Conservation (phyloP, 1,140 invertebrate species). For the Choristoneura fumiferana region DNA sequence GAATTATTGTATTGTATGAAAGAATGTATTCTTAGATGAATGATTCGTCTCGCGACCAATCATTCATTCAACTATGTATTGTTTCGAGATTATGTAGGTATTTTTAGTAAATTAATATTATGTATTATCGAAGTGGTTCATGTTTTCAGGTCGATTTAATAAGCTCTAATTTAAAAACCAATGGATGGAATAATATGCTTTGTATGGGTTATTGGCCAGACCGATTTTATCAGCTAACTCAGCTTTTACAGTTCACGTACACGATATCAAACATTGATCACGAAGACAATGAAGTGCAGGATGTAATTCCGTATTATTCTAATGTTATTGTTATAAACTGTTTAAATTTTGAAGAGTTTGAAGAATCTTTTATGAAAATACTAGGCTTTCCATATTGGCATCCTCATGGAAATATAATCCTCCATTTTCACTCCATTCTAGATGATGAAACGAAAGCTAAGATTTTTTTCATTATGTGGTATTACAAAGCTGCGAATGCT, state of each 20-base stretch:
- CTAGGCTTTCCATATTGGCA: slow-evolving; percentile 50
- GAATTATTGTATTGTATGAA: too few species aligned
- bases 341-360: slow-evolving; percentile 43
- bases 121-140: background rate
- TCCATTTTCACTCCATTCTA: slow-evolving; percentile 42
- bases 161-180: slow-evolving; percentile 39
- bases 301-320: slow-evolving; percentile 43
- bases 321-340: slow-evolving; percentile 50
- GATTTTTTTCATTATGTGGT: slow-evolving; percentile 61
- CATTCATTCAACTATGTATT: too few species aligned
- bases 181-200: slow-evolving; percentile 53
- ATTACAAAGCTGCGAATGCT: slow-evolving; percentile 46
- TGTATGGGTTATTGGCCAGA: slow-evolving; percentile 45
- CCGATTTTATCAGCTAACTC: slow-evolving; percentile 38
- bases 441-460: slow-evolving; percentile 38
- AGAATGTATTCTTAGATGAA: too few species aligned
- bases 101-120: too few species aligned
- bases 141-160: slow-evolving; percentile 50
- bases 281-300: slow-evolving; percentile 40
- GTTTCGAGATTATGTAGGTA: too few species aligned
- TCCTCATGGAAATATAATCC: slow-evolving; percentile 50
- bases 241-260: slow-evolving; percentile 35
- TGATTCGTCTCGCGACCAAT: too few species aligned
- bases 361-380: slow-evolving; percentile 40
- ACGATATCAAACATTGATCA: slow-evolving; percentile 34